Conservation (phyloP, 2,888 invertebrate species). For the Laothoe populi region DNA sequence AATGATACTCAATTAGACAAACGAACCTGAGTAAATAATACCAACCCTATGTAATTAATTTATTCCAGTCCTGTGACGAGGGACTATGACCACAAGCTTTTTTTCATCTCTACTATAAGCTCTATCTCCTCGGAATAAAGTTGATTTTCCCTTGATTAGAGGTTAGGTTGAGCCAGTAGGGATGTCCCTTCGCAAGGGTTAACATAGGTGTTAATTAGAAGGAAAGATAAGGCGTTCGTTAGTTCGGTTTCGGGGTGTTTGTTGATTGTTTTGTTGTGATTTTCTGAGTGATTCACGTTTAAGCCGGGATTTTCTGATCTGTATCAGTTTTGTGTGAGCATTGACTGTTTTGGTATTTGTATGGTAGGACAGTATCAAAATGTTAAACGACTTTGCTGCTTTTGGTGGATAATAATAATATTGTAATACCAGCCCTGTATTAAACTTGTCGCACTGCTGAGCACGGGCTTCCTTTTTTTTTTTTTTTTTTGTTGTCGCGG, state of each 20-base stretch:
- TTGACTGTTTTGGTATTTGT: too few relatives aligned
- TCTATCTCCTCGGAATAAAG: slow-evolving; percentile 27
- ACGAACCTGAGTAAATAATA: slow-evolving; percentile 37
- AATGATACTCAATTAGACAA: slow-evolving; percentile 25
- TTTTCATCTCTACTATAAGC: not conserved
- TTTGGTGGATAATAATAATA: too few relatives aligned
- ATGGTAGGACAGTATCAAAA: too few relatives aligned
- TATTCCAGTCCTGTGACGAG: slow-evolving; percentile 46
- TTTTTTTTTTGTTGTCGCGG: too few relatives aligned
- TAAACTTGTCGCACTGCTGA: too few relatives aligned
- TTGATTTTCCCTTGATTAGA: slow-evolving; percentile 23
- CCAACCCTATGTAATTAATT: slow-evolving; percentile 46
- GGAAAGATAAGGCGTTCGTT: slow-evolving; percentile 50
- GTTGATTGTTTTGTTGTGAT: slow-evolving; percentile 25
- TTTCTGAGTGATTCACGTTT: slow-evolving; percentile 20
- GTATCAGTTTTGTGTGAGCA: not conserved
- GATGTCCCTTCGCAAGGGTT: slow-evolving; percentile 34
- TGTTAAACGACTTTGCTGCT: too few relatives aligned
- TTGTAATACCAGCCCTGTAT: too few relatives aligned
- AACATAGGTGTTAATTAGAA: slow-evolving; percentile 55
- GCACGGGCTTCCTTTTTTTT: too few relatives aligned
- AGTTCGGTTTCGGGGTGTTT: slow-evolving; percentile 42
- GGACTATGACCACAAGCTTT: slow-evolving; percentile 30
- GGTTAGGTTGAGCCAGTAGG: not conserved
- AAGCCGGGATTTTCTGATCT: slow-evolving; percentile 2